These are phyloP conservation scores for Anaspis maculata DNA, from an alignment of 2,888 invertebrate genomes.

Conservation along the genomic window DNA sequence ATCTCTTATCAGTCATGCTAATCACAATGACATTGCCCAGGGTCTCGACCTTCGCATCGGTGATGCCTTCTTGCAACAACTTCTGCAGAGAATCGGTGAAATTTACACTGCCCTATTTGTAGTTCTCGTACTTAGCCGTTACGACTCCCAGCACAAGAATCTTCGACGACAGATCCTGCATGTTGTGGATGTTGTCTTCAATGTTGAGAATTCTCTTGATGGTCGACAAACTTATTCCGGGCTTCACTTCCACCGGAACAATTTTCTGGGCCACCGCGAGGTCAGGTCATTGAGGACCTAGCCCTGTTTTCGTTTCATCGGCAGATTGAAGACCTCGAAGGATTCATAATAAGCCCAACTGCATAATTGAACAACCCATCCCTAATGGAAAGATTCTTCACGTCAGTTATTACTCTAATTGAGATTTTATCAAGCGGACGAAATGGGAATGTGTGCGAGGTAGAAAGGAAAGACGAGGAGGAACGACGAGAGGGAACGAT, in stretches of 20 bases:
- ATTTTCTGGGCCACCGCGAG: conserved; percentile 59
- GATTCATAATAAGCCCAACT: too few relatives aligned
- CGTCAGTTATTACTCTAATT: too few relatives aligned
- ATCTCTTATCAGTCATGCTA: too few relatives aligned
- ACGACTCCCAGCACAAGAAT: too few relatives aligned
- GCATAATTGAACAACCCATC: too few relatives aligned
- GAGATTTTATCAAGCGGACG: too few relatives aligned
- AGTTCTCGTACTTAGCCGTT: conserved; percentile 55
- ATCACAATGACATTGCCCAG: conserved; percentile 62
- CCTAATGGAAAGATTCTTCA: too few relatives aligned
- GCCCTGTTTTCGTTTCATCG: conserved; percentile 63
- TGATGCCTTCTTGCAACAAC: conserved; percentile 72
- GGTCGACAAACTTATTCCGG: conserved; percentile 66
- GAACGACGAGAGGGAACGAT: too few relatives aligned
- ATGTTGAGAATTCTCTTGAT: conserved; percentile 66
- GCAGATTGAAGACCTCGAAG: conserved; percentile 67
- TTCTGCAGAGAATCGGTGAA: conserved; percentile 71
- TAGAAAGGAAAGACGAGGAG: too few relatives aligned
- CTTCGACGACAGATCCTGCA: conserved; percentile 21
- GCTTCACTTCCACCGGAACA: conserved; percentile 60
- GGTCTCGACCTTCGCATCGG: conserved; percentile 70
- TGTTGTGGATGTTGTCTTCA: conserved; percentile 64
- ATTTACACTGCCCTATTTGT: conserved; percentile 75
- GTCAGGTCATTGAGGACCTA: conserved; percentile 60
- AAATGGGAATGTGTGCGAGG: too few relatives aligned